Base-by-base conservation (phyloP, 2,888 invertebrate species). In the Dioctria rufipes region DNA sequence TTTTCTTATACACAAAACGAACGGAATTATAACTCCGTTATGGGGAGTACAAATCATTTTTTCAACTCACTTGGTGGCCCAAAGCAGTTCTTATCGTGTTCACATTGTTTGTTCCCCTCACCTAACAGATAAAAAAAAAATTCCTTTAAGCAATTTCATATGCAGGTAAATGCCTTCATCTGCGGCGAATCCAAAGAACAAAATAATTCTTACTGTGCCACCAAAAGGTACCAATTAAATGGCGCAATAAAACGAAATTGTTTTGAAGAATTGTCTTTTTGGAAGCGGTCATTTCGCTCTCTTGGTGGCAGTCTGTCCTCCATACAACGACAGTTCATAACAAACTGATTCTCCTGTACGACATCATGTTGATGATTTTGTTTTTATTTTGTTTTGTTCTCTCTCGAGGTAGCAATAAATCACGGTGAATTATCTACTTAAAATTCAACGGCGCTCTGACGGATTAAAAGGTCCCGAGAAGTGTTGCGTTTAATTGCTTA, bases 401-500 rank as follows among this genome's bases (percentile, higher is more conserved):
- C 40, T 75, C 60, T 25, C 40, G 60, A 37, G n/a, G 60, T 60
- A 25, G 54, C 73, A 42, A 75, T 75, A 75, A 75, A 75, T 75
- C 73, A 75, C 73, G 9, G 40, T 8, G 60, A 37, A 60, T 60
- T 75, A 58, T 60, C 60, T 75, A 60, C 58, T 75, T 75, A 75
- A 60, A 75, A 58, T 60, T 75, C 60, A 60, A 37, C 54, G 42
- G 42, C 60, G 73, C 73, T 58, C 73, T 75, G 73, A 75, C 73
- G 73, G 73, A 75, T 75, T 75, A 69, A 69, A 51, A 37, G 69
- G 51, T 69, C 69, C 43, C 69, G 51, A 69, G 69, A 69, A 69
- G 69, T 69, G 69, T 69, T 69, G 69, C 69, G 51, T 69, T 69
- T 69, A 69, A 69, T 69, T 69, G 69, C 54, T 54, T 37, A 51